Conservation (phyloP, 1,140 invertebrate genomes). For the Drosophila navojoa region DNA sequence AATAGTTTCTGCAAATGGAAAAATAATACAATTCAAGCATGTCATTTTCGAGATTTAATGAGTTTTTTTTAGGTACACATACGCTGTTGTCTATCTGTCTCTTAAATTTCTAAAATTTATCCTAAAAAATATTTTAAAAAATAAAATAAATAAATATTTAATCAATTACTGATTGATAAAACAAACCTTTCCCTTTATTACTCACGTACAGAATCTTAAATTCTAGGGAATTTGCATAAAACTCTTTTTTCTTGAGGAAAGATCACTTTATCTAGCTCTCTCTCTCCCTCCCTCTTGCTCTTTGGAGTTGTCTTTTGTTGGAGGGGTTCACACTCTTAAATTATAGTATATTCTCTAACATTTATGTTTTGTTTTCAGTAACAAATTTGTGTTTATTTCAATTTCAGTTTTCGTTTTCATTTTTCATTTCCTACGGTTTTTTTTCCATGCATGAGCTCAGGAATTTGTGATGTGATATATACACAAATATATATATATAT, state of each 20-base stretch:
- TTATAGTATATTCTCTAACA: not conserved
- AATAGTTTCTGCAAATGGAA: no score
- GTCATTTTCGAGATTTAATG: no score
- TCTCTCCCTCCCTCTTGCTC: not conserved
- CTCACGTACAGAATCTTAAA: not conserved
- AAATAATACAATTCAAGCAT: no score
- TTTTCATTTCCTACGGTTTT: not conserved
- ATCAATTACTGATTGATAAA: no score
- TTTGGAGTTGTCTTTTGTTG: not conserved
- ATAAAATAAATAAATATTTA: not conserved
- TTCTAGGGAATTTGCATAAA: conserved; percentile 3
- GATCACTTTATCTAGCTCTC: conserved; percentile 24
- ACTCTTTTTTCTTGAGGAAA: conserved; percentile 40
- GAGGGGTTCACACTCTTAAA: not conserved
- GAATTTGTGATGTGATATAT: not conserved
- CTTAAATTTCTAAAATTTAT: not conserved
- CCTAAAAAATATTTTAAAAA: not conserved
- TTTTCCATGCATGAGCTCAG: not conserved
- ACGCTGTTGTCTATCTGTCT: not conserved
- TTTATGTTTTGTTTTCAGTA: not conserved
- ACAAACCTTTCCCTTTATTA: not conserved
- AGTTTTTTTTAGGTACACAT: no score
- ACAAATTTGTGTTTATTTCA: not conserved
- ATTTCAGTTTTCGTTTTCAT: not conserved
- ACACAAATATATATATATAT: conserved; percentile 1